phyloP scores from a whole-genome alignment of 1,140 invertebrate genomes.

The Oppia nitens region DNA sequence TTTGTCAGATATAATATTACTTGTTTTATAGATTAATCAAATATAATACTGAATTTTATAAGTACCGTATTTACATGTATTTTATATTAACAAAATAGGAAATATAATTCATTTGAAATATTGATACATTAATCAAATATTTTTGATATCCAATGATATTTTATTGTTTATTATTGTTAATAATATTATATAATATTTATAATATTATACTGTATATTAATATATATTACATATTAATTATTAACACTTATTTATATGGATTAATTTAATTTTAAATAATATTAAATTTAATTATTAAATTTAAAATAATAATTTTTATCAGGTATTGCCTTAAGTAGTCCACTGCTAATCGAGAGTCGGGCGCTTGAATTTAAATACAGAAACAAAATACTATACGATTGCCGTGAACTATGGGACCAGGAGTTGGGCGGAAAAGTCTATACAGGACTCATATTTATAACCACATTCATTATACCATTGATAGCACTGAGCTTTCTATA shows the following conservation, averaged over 20 bases:
- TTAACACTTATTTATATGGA: neutral
- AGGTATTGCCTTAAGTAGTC: conserved; percentile 25
- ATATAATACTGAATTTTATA: too few relatives aligned
- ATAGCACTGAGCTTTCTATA: conserved; percentile 34
- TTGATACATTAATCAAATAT: too few relatives aligned
- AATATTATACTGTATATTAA: neutral
- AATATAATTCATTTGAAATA: too few relatives aligned
- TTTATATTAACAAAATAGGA: too few relatives aligned
- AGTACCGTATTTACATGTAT: too few relatives aligned
- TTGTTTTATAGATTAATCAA: too few relatives aligned
- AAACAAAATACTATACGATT: conserved; percentile 26
- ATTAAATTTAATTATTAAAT: neutral
- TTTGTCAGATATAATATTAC: too few relatives aligned
- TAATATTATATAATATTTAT: too few relatives aligned
- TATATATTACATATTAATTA: neutral
- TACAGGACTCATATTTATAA: conserved; percentile 32
- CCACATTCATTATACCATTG: conserved; percentile 36
- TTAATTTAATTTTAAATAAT: neutral
- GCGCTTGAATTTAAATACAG: conserved; percentile 23
- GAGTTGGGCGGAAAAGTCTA: conserved; percentile 20
- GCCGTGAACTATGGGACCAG: conserved; percentile 26
- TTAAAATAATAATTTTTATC: neutral
- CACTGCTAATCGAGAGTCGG: conserved; percentile 30
- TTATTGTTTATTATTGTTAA: too few relatives aligned
- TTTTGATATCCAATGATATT: too few relatives aligned